Conservation (phyloP, 37 sponge, comb jelly and placozoan species). For the Hexactinellida sp. region DNA sequence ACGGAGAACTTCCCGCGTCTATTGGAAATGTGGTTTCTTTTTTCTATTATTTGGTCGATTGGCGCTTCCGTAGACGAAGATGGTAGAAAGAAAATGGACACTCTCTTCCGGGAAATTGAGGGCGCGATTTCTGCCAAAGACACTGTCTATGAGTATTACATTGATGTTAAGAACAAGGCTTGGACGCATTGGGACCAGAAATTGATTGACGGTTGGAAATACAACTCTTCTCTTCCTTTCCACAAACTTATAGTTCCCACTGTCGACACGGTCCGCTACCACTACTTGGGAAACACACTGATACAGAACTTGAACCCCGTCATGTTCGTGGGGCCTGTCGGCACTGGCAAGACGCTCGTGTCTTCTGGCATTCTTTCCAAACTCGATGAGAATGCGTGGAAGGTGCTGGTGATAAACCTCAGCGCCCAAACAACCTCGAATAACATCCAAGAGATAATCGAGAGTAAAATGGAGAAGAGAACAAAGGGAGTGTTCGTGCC, state of each 20-base stretch:
- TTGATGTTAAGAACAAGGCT: constrained; percentile 77
- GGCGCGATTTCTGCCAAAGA: constrained; percentile 94
- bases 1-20: constrained; percentile 58
- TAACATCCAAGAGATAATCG: constrained; percentile 99
- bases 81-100: constrained; percentile 87
- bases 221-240: constrained; percentile 75
- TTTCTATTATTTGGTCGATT: constrained; percentile 87
- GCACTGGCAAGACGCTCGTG: constrained; percentile 93
- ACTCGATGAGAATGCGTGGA: constrained; percentile 57
- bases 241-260: constrained; percentile 99
- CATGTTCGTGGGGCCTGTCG: constrained; percentile 88
- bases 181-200: constrained; percentile 97
- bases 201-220: constrained; percentile 74
- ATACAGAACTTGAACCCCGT: constrained; percentile 56
- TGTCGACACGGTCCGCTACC: constrained; percentile 92
- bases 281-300: constrained; percentile 80
- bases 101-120: constrained; percentile 80
- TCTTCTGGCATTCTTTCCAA: constrained; percentile 78
- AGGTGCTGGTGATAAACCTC: constrained; percentile 81
- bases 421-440: constrained; percentile 89
- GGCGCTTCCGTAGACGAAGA: constrained; percentile 88
- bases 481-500: constrained; percentile 97
- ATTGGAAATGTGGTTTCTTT: constrained; percentile 95
- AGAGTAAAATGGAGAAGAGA: constrained; percentile 94
- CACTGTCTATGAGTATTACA: constrained; percentile 88